phyloP scores from a whole-genome alignment of 1,140 invertebrate species.

The Paraescarpia echinospica region DNA sequence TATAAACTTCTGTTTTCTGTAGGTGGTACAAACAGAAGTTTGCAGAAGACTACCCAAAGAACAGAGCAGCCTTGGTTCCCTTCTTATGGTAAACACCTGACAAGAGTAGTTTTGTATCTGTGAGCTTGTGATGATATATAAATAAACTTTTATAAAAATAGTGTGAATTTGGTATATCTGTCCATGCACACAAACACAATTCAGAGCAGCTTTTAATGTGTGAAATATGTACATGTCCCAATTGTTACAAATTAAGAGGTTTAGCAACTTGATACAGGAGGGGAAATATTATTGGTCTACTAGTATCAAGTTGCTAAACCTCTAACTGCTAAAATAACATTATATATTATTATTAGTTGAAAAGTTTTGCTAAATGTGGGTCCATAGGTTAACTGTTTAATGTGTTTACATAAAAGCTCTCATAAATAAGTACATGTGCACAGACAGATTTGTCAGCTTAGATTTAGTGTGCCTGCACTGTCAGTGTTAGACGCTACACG shows the following conservation, averaged over 20 bases:
- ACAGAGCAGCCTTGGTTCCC: slow-evolving; percentile 61
- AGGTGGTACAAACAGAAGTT: slow-evolving; percentile 59
- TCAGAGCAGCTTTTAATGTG: neutral
- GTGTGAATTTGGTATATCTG: neutral
- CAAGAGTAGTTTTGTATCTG: neutral
- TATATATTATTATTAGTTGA: too few relatives aligned
- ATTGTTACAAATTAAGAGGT: neutral
- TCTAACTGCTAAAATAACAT: too few relatives aligned
- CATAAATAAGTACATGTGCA: too few relatives aligned
- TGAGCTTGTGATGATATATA: neutral
- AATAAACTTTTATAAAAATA: too few relatives aligned
- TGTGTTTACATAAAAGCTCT: too few relatives aligned
- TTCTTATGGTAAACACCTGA: slow-evolving; percentile 52
- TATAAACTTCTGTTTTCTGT: slow-evolving; percentile 27
- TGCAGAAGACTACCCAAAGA: slow-evolving; percentile 55
- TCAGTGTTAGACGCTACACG: too few relatives aligned
- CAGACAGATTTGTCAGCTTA: too few relatives aligned
- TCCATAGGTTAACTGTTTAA: too few relatives aligned
- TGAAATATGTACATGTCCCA: neutral
- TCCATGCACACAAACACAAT: neutral
- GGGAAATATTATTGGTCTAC: too few relatives aligned
- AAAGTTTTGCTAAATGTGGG: too few relatives aligned
- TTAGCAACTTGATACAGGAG: neutral
- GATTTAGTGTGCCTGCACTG: too few relatives aligned
- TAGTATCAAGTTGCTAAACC: too few relatives aligned